phyloP scores from a whole-genome alignment of 2,888 invertebrate species.

The Drosophila multiciliata region DNA sequence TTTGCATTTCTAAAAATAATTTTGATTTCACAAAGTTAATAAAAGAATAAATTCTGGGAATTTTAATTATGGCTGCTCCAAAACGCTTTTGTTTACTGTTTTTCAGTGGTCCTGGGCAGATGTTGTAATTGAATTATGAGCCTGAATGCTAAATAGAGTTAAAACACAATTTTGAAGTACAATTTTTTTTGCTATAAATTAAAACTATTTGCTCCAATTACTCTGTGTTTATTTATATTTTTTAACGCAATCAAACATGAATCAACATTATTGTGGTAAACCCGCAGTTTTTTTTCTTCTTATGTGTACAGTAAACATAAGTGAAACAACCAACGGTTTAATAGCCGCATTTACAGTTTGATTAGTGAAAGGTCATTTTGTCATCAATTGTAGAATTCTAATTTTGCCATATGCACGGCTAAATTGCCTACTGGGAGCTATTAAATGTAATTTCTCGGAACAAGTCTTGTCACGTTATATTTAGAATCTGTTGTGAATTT shows the following conservation, averaged over 20 bases:
- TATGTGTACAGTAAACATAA: neutral
- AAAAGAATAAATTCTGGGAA: neutral
- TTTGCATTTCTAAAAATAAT: neutral
- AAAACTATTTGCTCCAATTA: neutral
- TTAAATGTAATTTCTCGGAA: conserved; percentile 7
- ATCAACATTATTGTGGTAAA: neutral
- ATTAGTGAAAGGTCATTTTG: conserved; percentile 7
- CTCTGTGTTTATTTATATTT: neutral
- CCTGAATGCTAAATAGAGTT: neutral
- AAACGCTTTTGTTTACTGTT: too few species aligned
- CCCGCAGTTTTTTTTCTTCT: neutral
- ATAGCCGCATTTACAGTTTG: neutral
- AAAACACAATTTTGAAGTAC: neutral
- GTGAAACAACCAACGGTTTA: neutral
- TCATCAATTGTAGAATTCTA: neutral
- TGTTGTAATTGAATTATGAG: neutral
- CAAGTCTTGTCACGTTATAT: conserved; percentile 18
- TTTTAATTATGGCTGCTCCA: neutral
- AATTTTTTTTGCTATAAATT: neutral
- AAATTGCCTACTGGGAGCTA: conserved; percentile 8
- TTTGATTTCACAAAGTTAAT: neutral
- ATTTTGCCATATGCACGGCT: neutral
- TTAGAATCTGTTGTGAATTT: conserved; percentile 13
- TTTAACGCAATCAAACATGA: neutral
- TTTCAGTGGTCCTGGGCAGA: neutral